Conservation (phyloP, 2,888 invertebrate genomes). For the Cancer borealis region DNA sequence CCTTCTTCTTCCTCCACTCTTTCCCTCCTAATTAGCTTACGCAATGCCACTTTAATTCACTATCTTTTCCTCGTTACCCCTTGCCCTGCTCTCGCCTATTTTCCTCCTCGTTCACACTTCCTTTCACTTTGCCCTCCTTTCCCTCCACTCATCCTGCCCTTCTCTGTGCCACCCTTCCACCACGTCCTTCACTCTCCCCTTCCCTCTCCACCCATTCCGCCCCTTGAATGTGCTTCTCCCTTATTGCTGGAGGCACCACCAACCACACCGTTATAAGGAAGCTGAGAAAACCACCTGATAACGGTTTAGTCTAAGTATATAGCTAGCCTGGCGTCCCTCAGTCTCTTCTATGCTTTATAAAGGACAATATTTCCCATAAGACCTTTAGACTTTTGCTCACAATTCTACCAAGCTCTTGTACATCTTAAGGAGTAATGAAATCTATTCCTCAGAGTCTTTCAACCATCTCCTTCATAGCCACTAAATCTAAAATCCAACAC, state of each 20-base stretch:
- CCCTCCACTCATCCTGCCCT: constrained; percentile 1
- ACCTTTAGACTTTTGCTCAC: too few relatives aligned
- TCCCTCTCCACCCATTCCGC: constrained; percentile 16
- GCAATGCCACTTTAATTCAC: neutral
- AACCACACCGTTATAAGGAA: neutral
- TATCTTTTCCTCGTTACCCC: neutral
- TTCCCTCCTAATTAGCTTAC: neutral
- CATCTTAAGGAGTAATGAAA: too few relatives aligned
- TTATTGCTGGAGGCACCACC: neutral
- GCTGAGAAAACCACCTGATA: neutral
- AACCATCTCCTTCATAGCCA: too few relatives aligned
- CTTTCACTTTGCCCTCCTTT: neutral
- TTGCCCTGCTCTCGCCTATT: neutral
- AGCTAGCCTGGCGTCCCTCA: too few relatives aligned
- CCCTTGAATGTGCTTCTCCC: neutral
- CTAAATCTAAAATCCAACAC: too few relatives aligned
- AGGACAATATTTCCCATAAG: too few relatives aligned
- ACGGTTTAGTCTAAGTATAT: neutral
- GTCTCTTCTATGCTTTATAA: too few relatives aligned
- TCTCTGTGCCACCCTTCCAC: neutral
- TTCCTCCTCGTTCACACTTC: neutral
- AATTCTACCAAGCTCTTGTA: too few relatives aligned
- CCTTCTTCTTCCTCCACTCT: neutral
- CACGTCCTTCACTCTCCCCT: constrained; percentile 13
- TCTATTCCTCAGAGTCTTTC: too few relatives aligned